Conservation (phyloP, 2,888 invertebrate species). For the Cynaeus angustus region DNA sequence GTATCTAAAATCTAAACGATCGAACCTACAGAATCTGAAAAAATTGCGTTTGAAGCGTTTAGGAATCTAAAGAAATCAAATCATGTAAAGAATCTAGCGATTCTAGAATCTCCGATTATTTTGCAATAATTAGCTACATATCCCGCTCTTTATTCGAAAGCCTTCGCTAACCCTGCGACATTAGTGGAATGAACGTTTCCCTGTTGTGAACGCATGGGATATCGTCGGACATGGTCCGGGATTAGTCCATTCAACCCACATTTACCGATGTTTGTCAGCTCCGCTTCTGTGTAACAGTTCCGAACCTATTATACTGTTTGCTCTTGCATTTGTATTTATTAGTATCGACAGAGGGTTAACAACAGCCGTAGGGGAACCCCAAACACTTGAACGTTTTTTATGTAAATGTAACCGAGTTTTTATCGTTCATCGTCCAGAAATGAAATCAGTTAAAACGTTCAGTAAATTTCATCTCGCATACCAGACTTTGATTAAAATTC, state of each 20-base stretch:
- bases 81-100: no score
- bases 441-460: constrained; percentile 39
- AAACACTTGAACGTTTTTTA: constrained; percentile 32
- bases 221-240: constrained; percentile 53
- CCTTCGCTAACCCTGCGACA: no score
- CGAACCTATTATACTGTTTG: constrained; percentile 50
- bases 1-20: no score
- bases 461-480: no score
- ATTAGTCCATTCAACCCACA: constrained; percentile 54
- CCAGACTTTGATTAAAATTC: constrained; percentile 49
- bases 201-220: constrained; percentile 33
- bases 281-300: constrained; percentile 47
- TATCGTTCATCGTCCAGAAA: constrained; percentile 5
- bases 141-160: no score
- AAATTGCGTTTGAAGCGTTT: no score
- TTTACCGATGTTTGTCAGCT: constrained; percentile 51
- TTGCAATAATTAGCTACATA: no score
- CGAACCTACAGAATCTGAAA: no score
- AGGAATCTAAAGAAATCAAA: no score
- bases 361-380: constrained; percentile 11
- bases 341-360: constrained; percentile 42
- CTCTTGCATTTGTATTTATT: constrained; percentile 48
- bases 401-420: no score
- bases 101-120: no score
- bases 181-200: constrained; percentile 34